phyloP scores from a whole-genome alignment of 2,797 vertebrate genomes.

The Smutsia gigantea region DNA sequence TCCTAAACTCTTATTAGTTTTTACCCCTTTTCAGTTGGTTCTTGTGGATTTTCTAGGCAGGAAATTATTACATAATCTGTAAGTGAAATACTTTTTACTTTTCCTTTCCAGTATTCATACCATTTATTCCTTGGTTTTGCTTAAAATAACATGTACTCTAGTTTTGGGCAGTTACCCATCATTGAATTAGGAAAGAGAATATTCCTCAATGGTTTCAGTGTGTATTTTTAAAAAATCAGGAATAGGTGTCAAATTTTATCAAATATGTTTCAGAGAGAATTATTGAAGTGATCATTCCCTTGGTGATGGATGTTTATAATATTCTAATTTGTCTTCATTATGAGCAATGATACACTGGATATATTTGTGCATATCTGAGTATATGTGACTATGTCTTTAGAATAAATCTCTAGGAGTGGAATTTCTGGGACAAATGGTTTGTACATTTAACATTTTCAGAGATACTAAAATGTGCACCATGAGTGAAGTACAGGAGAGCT shows the following conservation, averaged over 20 bases:
- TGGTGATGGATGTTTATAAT: background rate
- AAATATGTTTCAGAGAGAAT: background rate
- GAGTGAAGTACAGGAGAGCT: background rate
- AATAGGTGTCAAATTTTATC: background rate
- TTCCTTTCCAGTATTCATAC: background rate
- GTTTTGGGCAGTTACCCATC: background rate
- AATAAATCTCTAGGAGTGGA: background rate
- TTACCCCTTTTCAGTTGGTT: background rate
- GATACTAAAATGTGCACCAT: background rate
- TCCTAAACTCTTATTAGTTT: background rate
- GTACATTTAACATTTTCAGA: background rate
- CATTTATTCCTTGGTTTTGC: conserved; percentile 23
- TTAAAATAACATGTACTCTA: background rate
- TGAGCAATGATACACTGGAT: background rate
- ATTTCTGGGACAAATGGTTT: background rate
- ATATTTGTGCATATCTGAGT: background rate
- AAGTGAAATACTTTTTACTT: background rate
- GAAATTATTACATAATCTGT: conserved; percentile 14
- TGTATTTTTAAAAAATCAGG: background rate
- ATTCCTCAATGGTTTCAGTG: background rate
- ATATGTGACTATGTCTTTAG: background rate
- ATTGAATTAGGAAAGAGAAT: background rate
- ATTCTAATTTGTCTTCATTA: background rate
- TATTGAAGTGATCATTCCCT: background rate
- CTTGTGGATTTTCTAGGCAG: background rate